Conservation (phyloP, 2,888 invertebrate genomes). For the Poecilobothrus nobilitatus region DNA sequence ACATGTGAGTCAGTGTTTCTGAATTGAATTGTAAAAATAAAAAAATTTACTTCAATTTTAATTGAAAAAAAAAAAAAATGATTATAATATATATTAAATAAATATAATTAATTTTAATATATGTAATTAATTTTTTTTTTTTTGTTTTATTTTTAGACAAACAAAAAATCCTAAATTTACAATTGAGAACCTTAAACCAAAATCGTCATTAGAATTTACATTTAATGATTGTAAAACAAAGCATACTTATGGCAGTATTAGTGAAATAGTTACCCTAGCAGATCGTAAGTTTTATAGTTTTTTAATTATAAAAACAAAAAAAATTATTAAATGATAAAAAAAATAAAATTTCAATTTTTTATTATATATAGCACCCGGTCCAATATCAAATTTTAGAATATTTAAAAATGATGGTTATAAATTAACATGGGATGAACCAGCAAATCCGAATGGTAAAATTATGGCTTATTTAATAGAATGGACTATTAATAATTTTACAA, state of each 20-base stretch:
- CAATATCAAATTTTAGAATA: constrained; percentile 37
- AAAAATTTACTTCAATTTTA: too few species aligned
- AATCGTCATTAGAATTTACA: constrained; percentile 19
- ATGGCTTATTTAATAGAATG: constrained; percentile 39
- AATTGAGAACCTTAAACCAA: constrained; percentile 20
- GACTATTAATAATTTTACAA: constrained; percentile 38
- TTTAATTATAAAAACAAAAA: too few species aligned
- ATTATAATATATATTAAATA: too few species aligned
- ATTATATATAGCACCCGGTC: constrained; percentile 36
- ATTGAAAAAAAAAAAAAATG: too few species aligned
- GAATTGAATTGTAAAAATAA: not conserved
- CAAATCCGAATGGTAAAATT: constrained; percentile 39
- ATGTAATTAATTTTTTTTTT: constrained; percentile 7
- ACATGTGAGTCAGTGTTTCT: constrained; percentile 27
- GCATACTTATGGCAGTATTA: constrained; percentile 28
- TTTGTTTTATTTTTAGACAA: not conserved
- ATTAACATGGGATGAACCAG: constrained; percentile 39
- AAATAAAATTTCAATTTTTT: constrained; percentile 4
- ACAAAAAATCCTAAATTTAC: constrained; percentile 11
- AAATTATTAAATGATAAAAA: not conserved
- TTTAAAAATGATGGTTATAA: constrained; percentile 37
- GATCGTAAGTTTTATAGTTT: constrained; percentile 35
- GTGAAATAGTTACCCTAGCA: constrained; percentile 37
- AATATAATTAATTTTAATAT: too few species aligned
- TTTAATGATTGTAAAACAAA: constrained; percentile 20